phyloP scores from a whole-genome alignment of 2,797 vertebrate species.

The Simalia tracyae region DNA sequence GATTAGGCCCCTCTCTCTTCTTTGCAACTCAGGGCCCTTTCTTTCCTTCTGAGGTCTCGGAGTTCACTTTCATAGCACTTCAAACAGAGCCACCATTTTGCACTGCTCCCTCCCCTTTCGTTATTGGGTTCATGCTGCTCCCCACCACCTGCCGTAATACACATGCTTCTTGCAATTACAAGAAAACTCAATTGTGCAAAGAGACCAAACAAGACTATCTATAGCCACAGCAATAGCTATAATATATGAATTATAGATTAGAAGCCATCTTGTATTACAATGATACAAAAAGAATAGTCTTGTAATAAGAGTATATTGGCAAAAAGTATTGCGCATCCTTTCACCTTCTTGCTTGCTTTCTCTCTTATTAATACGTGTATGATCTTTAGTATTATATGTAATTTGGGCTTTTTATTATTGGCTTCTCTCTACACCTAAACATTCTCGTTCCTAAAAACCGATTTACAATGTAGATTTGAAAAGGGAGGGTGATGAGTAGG shows the following conservation, averaged over 20 bases:
- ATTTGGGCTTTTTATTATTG: not conserved
- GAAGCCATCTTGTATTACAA: not conserved
- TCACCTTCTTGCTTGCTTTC: not conserved
- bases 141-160: not conserved
- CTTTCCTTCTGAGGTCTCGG: not conserved
- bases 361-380: not conserved
- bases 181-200: not conserved
- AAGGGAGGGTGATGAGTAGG: not conserved
- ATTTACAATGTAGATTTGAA: not conserved
- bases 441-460: not conserved
- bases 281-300: not conserved
- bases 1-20: not conserved
- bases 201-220: not conserved
- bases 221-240: not conserved
- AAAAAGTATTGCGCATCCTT: not conserved
- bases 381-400: not conserved
- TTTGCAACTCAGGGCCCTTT: not conserved
- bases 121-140: not conserved
- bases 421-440: not conserved
- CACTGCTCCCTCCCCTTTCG: not conserved
- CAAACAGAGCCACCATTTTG: not conserved
- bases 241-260: not conserved
- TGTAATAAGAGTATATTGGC: not conserved
- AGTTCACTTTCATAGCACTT: not conserved
- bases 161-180: not conserved